A percentile compares a stretch with the other conserved stretches of the same genome.
Conservation (phyloP, 1,140 invertebrate species). For the Scaptodrosophila lebanonensis region DNA sequence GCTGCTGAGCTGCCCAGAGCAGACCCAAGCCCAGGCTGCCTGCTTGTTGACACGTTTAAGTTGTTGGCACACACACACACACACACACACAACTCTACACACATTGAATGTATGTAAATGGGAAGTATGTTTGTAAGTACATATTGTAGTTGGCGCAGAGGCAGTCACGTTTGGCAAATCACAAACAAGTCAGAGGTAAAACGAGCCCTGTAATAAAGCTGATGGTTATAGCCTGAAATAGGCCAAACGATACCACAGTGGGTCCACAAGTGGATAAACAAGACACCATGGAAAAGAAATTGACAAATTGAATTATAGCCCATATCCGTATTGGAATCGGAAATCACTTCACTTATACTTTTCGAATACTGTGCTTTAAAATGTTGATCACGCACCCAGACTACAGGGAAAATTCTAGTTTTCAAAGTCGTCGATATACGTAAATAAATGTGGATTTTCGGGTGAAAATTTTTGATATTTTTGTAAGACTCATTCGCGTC, state of each 20-base stretch:
- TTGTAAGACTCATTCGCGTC: too few species aligned
- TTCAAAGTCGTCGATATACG: too few species aligned
- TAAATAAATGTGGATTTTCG: too few species aligned
- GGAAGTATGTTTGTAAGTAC: neutral
- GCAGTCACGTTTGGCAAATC: conserved; percentile 44
- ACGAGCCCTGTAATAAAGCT: conserved; percentile 58
- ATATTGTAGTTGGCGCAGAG: conserved; percentile 13
- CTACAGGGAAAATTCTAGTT: too few species aligned
- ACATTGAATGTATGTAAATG: conserved; percentile 11
- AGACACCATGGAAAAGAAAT: conserved; percentile 9
- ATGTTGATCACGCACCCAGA: too few species aligned
- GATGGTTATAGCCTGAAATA: conserved; percentile 39
- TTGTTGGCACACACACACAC: conserved; percentile 45
- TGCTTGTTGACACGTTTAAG: conserved; percentile 69
- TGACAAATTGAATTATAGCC: too few species aligned
- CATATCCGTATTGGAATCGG: too few species aligned
- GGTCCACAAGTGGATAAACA: neutral
- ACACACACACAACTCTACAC: conserved; percentile 3
- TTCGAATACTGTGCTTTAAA: too few species aligned
- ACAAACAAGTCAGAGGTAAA: conserved; percentile 64
- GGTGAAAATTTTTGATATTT: too few species aligned
- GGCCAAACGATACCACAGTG: conserved; percentile 1
- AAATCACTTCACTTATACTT: too few species aligned
- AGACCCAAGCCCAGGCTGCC: too few species aligned
- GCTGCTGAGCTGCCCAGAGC: too few species aligned